Evolutionary conservation across 2,888 invertebrate genomes (phyloP), one percentile per base, ranked within the genome.

Genomic region (Suillia variegata): DNA sequence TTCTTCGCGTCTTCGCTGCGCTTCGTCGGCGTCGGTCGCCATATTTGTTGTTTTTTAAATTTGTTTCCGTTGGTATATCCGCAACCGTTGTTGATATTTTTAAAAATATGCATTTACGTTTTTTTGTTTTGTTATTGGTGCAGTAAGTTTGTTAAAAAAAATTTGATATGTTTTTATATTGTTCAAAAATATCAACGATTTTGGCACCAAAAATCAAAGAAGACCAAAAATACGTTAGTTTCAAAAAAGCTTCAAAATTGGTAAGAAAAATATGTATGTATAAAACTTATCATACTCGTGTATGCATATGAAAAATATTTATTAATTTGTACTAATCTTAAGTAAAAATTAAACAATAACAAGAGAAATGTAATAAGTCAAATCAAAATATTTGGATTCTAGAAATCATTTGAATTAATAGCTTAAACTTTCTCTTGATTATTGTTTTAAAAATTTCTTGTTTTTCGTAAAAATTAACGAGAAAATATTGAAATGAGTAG

Each of bases 1-100:
- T 92, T 94, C 93, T 88, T 94, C 93, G 62, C 93, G 86, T 62
- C 93, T 85, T 67, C 88, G 85, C 89, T 89, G 80, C 68, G 80
- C 78, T 76, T 82, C 82, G 61, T 81, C 81, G 65, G 78, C 78
- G 69, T 80, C 80, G 62, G 71, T 68, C 15, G 71, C 63, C 73
- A 73, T 75, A 57, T 49, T 58, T 45, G n/a, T 22, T 22, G 18
- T 55, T 34, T 54, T 62, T 26, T 56, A 48, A 1, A 18, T 51
- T 38, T 56, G 22, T 22, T 50, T 38, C 12, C 49, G 47, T 62
- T 58, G 8, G n/a, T 42, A 22, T 20, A 20, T 51, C 49, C 51
- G 20, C 17, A 42, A 55, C 22, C 53, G 33, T 60, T 47, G 54
- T 34, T 52, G n/a, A 33, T 13, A 33, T 53, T 53, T 33, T 21